Percentiles rank a stretch among this genome's conserved stretches.
Evolutionary conservation across 2,888 invertebrate genomes (phyloP).

Genomic region (Toxonevra muliebris): DNA sequence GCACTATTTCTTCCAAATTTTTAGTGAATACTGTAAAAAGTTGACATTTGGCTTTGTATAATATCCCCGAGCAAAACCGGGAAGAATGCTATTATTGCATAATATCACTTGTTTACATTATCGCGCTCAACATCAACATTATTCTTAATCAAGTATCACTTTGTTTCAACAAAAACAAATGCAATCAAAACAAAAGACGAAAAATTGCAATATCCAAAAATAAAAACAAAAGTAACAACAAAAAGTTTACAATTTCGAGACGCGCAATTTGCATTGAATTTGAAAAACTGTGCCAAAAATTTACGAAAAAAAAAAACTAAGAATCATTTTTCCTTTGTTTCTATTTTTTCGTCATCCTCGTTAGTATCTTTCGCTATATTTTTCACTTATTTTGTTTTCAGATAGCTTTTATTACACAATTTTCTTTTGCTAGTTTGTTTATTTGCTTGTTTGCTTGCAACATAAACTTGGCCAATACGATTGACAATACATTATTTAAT

Average conservation of each 20-base stretch:
- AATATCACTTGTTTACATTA: background rate
- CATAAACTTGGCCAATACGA: constrained; percentile 22
- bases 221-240: constrained; percentile 13
- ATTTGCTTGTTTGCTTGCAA: constrained; percentile 12
- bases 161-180: too few species aligned
- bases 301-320: constrained; percentile 28
- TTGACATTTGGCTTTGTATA: too few species aligned
- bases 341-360: background rate
- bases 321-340: constrained; percentile 16
- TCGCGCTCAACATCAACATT: too few species aligned
- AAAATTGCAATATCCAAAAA: too few species aligned
- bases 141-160: too few species aligned
- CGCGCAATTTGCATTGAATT: constrained; percentile 43
- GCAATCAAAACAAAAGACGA: too few species aligned
- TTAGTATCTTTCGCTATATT: constrained; percentile 7
- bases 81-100: background rate
- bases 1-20: too few species aligned
- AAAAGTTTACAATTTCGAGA: constrained; percentile 15
- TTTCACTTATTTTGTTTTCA: constrained; percentile 23
- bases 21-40: too few species aligned
- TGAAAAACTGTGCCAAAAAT: constrained; percentile 41
- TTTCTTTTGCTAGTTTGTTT: background rate
- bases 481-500: background rate
- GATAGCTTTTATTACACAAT: constrained; percentile 3
- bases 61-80: too few species aligned